phyloP scores from a whole-genome alignment of 2,888 invertebrate genomes.

The Sphecodes monilicornis region DNA sequence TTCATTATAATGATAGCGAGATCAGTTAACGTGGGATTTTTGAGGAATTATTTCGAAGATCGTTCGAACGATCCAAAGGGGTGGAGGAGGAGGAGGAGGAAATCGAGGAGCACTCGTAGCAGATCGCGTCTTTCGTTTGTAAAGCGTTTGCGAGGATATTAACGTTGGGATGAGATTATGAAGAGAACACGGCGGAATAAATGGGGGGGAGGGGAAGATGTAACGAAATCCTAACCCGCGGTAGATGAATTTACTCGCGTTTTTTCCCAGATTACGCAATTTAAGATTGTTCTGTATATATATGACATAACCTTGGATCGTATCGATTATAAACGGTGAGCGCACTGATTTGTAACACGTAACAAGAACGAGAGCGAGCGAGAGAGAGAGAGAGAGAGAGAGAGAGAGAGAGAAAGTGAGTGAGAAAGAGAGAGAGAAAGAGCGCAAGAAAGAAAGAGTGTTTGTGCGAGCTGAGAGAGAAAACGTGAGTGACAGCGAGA shows the following conservation, averaged over 20 bases:
- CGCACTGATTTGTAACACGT: constrained; percentile 81
- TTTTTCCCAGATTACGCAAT: constrained; percentile 72
- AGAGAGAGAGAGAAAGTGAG: constrained; percentile 6
- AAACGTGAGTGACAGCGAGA: constrained; percentile 14
- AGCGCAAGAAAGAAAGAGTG: constrained; percentile 34
- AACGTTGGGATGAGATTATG: constrained; percentile 11
- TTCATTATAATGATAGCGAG: too few species aligned
- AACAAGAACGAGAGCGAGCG: constrained; percentile 49
- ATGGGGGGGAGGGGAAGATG: constrained; percentile 27
- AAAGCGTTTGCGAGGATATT: constrained; percentile 30
- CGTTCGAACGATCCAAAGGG: background rate
- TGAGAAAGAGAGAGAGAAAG: background rate
- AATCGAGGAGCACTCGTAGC: constrained; percentile 39
- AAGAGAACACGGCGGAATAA: background rate
- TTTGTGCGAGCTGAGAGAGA: background rate
- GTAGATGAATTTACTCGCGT: constrained; percentile 70
- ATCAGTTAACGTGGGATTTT: too few species aligned
- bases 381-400: constrained; percentile 29
- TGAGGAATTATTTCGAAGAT: background rate
- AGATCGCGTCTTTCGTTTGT: constrained; percentile 42
- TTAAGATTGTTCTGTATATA: constrained; percentile 78
- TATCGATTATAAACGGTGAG: constrained; percentile 80
- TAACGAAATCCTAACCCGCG: constrained; percentile 52
- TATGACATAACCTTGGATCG: constrained; percentile 78
- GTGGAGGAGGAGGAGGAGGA: background rate